Evolutionary conservation across 1,140 invertebrate species (phyloP).

Genomic region (Drosophila nigrodunni): DNA sequence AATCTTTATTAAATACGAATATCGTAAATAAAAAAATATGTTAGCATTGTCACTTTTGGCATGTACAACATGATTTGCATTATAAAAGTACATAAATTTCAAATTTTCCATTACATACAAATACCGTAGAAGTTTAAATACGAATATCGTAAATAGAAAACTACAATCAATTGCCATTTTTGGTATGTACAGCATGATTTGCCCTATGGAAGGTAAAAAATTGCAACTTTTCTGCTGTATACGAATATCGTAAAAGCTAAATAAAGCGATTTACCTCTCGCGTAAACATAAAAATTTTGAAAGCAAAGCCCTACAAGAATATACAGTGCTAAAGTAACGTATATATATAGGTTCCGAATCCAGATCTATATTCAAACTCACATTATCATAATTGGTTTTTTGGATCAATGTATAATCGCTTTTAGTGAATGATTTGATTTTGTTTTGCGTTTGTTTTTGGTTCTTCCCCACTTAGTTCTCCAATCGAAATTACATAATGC

Average conservation of each 20-base stretch:
- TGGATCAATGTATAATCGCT: slow-evolving; percentile 69
- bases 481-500: slow-evolving; percentile 10
- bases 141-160: neutral
- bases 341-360: too few relatives aligned
- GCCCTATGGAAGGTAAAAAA: neutral
- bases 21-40: too few relatives aligned
- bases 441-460: slow-evolving; percentile 25
- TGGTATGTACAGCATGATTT: too few relatives aligned
- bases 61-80: too few relatives aligned
- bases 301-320: neutral
- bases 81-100: too few relatives aligned
- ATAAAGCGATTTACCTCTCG: neutral
- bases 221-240: neutral
- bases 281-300: neutral
- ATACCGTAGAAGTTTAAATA: neutral
- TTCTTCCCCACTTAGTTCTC: slow-evolving; percentile 17
- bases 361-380: neutral
- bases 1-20: too few relatives aligned
- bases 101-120: too few relatives aligned
- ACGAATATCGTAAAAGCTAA: neutral
- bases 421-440: slow-evolving; percentile 76
- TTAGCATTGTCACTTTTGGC: too few relatives aligned
- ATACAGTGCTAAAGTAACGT: neutral
- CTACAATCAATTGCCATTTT: neutral
- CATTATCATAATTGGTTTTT: slow-evolving; percentile 21